These are phyloP conservation scores for Pseudomyrmex pallidus DNA, from an alignment of 1,140 invertebrate genomes.

Conservation along the genomic window DNA sequence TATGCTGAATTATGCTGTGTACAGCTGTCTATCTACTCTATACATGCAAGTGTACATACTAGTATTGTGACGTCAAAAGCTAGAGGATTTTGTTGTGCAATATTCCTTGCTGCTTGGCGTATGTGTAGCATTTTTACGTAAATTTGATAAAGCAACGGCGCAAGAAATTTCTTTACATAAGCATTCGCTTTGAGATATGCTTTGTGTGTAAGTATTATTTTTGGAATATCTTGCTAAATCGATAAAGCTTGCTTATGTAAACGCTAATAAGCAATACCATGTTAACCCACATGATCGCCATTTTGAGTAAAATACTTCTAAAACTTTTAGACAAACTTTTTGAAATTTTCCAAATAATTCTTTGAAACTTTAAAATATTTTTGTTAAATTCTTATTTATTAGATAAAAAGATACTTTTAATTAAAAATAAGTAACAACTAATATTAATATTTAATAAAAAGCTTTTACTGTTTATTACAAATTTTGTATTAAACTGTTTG, in stretches of 20 bases:
- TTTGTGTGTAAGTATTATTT: neutral
- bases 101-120: conserved; percentile 18
- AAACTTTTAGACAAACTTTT: no score
- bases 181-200: conserved; percentile 18
- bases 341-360: no score
- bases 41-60: conserved; percentile 25
- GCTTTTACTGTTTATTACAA: no score
- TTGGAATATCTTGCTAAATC: neutral
- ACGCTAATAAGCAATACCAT: no score
- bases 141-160: conserved; percentile 30
- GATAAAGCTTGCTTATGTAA: neutral
- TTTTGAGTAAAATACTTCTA: no score
- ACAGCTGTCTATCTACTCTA: conserved; percentile 22
- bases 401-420: no score
- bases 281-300: no score
- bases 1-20: conserved; percentile 32
- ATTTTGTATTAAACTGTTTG: no score
- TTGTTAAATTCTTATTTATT: no score
- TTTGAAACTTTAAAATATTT: no score
- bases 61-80: conserved; percentile 39
- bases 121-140: conserved; percentile 24
- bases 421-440: no score
- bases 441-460: no score
- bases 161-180: conserved; percentile 16
- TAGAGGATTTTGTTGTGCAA: conserved; percentile 20